phyloP scores from a whole-genome alignment of 2,113 vertebrate species.

The Leucopsar rothschildi region DNA sequence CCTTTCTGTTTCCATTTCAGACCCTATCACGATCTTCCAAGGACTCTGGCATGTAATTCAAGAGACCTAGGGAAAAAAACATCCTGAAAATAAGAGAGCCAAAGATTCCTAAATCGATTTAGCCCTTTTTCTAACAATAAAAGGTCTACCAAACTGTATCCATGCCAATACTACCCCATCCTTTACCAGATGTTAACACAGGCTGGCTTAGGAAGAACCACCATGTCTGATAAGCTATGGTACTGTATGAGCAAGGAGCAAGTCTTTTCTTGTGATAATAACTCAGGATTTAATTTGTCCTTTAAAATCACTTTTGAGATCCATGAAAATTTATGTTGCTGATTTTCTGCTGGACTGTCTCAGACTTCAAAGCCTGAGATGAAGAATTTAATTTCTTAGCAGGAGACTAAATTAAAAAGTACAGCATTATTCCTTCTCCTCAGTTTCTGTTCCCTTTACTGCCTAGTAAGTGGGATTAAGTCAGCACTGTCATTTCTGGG shows the following conservation, averaged over 20 bases:
- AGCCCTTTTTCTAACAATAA: background rate
- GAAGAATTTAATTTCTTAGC: background rate
- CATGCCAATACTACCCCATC: background rate
- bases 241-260: background rate
- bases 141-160: background rate
- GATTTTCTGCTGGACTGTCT: background rate
- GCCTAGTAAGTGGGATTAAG: background rate
- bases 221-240: accelerated
- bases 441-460: background rate
- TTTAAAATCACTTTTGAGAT: background rate
- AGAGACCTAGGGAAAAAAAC: background rate
- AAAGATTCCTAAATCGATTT: background rate
- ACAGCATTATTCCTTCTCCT: background rate
- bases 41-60: background rate
- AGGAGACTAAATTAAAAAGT: background rate
- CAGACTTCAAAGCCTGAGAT: background rate
- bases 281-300: background rate
- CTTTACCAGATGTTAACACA: background rate
- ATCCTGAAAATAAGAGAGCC: background rate
- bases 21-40: background rate
- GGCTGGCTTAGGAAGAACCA: background rate
- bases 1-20: background rate
- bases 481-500: background rate
- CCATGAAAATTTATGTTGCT: background rate
- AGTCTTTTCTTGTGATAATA: background rate